Evolutionary conservation across 2,888 invertebrate species (phyloP).

Genomic region (Acrobasis repandana): DNA sequence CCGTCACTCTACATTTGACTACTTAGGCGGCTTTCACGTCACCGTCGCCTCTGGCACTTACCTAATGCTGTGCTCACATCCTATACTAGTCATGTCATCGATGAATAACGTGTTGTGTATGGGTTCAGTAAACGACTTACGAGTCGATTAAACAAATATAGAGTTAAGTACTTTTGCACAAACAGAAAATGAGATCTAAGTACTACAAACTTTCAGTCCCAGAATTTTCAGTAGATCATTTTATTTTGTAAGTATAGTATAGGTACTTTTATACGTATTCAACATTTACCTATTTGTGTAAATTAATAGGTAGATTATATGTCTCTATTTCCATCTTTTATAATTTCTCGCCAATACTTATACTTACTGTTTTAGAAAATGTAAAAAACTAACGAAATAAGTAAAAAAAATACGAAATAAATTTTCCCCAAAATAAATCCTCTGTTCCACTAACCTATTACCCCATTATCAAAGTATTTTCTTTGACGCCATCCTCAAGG

Average conservation of each 20-base stretch:
- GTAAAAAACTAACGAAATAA: neutral
- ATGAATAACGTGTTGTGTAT: constrained; percentile 20
- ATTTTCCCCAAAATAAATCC: neutral
- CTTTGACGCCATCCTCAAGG: constrained; percentile 59
- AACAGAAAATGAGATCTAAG: no score
- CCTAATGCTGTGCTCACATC: constrained; percentile 57
- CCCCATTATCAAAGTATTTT: constrained; percentile 22
- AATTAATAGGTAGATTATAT: no score
- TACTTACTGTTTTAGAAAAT: no score
- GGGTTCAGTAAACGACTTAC: neutral
- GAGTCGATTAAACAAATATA: no score
- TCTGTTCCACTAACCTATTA: neutral
- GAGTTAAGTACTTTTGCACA: no score
- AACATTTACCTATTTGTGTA: no score
- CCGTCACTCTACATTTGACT: constrained; percentile 81
- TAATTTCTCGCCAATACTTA: no score
- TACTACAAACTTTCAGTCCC: no score
- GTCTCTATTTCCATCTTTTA: no score
- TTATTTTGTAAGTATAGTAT: no score
- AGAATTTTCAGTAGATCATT: no score
- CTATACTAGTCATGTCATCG: constrained; percentile 34
- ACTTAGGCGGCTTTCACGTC: constrained; percentile 75
- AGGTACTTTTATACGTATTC: no score
- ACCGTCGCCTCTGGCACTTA: constrained; percentile 62
- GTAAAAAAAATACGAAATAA: neutral